phyloP scores from a whole-genome alignment of 2,888 invertebrate genomes.

The Drosophila siamana region DNA sequence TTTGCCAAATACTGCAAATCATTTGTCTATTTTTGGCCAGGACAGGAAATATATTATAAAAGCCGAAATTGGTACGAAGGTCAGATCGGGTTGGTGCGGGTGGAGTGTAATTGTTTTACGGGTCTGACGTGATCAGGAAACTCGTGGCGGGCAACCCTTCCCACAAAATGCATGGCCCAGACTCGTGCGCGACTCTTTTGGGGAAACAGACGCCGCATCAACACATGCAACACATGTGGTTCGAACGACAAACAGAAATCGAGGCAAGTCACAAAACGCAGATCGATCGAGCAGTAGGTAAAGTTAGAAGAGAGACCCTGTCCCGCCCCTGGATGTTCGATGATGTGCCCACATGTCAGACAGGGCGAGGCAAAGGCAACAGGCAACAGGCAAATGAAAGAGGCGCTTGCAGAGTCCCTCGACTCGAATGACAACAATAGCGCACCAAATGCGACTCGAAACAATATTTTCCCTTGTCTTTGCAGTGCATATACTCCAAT shows the following conservation, averaged over 20 bases:
- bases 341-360: conserved; percentile 59
- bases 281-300: conserved; percentile 38
- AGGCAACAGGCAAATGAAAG: not conserved
- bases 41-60: conserved; percentile 51
- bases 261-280: conserved; percentile 28
- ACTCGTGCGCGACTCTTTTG: conserved; percentile 21
- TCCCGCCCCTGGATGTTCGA: conserved; percentile 43
- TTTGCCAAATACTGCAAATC: conserved; percentile 50
- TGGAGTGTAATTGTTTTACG: conserved; percentile 22
- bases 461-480: conserved; percentile 82
- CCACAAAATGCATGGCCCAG: conserved; percentile 23
- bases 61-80: conserved; percentile 54
- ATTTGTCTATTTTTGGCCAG: conserved; percentile 40
- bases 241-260: conserved; percentile 42
- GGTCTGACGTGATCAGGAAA: conserved; percentile 39
- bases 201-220: conserved; percentile 34
- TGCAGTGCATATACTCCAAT: conserved; percentile 32
- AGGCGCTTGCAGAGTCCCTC: conserved; percentile 35
- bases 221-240: conserved; percentile 77
- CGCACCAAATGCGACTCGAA: conserved; percentile 67
- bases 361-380: conserved; percentile 32
- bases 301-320: conserved; percentile 21
- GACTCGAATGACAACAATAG: conserved; percentile 64
- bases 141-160: conserved; percentile 36
- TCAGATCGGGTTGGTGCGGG: conserved; percentile 40